Evolutionary conservation across 2,888 invertebrate genomes (phyloP).

Genomic region (Acanthococcus lagerstroemiae): DNA sequence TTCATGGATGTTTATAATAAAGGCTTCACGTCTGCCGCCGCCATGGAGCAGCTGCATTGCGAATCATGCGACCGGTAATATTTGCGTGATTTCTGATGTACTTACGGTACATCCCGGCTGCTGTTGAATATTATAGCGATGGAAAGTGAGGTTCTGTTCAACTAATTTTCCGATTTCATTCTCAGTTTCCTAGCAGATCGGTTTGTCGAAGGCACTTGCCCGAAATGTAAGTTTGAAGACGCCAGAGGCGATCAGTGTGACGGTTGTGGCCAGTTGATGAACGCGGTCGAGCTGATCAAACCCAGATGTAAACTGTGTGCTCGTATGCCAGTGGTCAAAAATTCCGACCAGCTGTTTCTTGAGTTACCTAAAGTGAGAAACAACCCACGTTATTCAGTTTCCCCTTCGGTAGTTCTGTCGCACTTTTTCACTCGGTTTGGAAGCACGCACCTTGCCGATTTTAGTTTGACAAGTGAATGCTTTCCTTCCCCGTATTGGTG

Average conservation of each 20-base stretch:
- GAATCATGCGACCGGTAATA: slow-evolving; percentile 66
- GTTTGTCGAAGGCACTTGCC: slow-evolving; percentile 95
- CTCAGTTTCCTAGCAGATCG: slow-evolving; percentile 46
- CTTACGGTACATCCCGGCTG: background rate
- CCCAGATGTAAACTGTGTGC: slow-evolving; percentile 83
- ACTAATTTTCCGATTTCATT: no score
- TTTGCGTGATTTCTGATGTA: background rate
- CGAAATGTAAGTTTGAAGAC: slow-evolving; percentile 80
- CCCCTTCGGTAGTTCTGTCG: background rate
- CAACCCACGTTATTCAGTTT: no score
- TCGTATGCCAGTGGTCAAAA: slow-evolving; percentile 56
- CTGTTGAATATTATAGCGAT: background rate
- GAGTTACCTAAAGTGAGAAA: slow-evolving; percentile 71
- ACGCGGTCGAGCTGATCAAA: slow-evolving; percentile 73
- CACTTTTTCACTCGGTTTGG: background rate
- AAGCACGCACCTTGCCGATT: background rate
- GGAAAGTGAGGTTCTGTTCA: background rate
- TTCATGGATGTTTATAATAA: slow-evolving; percentile 72
- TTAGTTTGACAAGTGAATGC: no score
- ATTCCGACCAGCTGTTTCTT: slow-evolving; percentile 87
- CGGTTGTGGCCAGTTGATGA: slow-evolving; percentile 89
- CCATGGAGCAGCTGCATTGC: slow-evolving; percentile 86
- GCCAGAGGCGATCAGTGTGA: slow-evolving; percentile 99
- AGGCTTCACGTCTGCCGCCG: slow-evolving; percentile 69
- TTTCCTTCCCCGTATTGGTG: no score